A percentile compares a stretch with the other conserved stretches of the same genome.
Conservation (phyloP, 2,797 vertebrate genomes). For the Enteromius trimaculatus region DNA sequence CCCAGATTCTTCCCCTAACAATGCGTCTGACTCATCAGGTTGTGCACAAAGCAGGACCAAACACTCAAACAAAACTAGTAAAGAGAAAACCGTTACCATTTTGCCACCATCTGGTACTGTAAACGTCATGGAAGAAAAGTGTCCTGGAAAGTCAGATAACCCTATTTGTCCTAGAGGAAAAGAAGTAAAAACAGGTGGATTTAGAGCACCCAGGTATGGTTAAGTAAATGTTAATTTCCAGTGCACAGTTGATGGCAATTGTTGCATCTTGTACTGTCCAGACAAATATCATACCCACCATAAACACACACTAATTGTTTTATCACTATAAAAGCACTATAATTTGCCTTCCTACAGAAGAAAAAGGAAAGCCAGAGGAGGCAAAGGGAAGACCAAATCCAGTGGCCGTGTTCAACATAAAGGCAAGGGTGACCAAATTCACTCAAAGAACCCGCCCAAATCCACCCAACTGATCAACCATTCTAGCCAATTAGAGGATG, state of each 20-base stretch:
- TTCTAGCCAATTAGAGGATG: conserved; percentile 54
- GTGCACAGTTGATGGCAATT: background rate
- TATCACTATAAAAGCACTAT: background rate
- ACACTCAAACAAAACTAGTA: conserved; percentile 24
- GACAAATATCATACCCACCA: background rate
- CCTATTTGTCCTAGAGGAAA: conserved; percentile 72
- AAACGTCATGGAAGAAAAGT: conserved; percentile 49
- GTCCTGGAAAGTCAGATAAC: conserved; percentile 67
- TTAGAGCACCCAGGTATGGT: conserved; percentile 77
- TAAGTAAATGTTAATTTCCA: background rate
- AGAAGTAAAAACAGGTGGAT: conserved; percentile 76
- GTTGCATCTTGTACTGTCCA: background rate
- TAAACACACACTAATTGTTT: background rate
- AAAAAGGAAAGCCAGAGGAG: conserved; percentile 80
- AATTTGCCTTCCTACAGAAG: conserved; percentile 68
- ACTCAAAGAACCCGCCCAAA: conserved; percentile 69
- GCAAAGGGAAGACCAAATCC: conserved; percentile 73
- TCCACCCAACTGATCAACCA: conserved; percentile 59
- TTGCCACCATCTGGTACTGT: conserved; percentile 51
- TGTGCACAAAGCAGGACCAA: conserved; percentile 32
- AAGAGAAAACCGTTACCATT: conserved; percentile 47
- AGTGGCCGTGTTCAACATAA: conserved; percentile 71
- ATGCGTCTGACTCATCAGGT: background rate
- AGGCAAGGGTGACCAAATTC: conserved; percentile 52
- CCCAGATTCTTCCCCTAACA: conserved; percentile 36